Evolutionary conservation across 2,888 invertebrate genomes (phyloP).

Genomic region (Hirtodrosophila alboralis): DNA sequence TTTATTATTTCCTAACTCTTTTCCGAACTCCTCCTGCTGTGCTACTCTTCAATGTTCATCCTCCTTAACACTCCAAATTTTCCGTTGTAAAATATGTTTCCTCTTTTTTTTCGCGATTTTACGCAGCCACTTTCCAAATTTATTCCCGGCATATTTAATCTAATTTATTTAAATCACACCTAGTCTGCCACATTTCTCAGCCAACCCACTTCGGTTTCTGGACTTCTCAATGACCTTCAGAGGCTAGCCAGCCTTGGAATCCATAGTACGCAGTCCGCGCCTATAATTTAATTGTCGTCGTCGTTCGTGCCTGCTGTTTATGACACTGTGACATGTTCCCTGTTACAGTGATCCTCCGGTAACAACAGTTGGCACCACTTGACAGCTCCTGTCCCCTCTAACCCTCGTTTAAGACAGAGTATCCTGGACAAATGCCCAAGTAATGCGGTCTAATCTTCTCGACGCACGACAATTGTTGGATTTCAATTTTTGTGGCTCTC

Average conservation of each 20-base stretch:
- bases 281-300: constrained; percentile 48
- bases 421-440: constrained; percentile 45
- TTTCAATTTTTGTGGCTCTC: not conserved
- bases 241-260: not conserved
- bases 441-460: constrained; percentile 44
- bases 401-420: constrained; percentile 17
- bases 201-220: not conserved
- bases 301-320: constrained; percentile 45
- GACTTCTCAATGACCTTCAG: constrained; percentile 5
- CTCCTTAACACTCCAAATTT: too few relatives aligned
- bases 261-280: constrained; percentile 3
- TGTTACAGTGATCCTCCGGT: too few relatives aligned
- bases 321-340: constrained; percentile 38
- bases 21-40: not conserved
- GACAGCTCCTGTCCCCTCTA: not conserved
- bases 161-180: constrained; percentile 32
- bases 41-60: not conserved
- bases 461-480: not conserved
- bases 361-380: constrained; percentile 14
- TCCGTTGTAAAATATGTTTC: too few relatives aligned
- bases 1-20: not conserved
- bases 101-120: too few relatives aligned
- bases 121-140: too few relatives aligned
- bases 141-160: constrained; percentile 12
- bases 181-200: not conserved